Conservation (phyloP, 2,888 invertebrate species). For the Zygaena filipendulae region DNA sequence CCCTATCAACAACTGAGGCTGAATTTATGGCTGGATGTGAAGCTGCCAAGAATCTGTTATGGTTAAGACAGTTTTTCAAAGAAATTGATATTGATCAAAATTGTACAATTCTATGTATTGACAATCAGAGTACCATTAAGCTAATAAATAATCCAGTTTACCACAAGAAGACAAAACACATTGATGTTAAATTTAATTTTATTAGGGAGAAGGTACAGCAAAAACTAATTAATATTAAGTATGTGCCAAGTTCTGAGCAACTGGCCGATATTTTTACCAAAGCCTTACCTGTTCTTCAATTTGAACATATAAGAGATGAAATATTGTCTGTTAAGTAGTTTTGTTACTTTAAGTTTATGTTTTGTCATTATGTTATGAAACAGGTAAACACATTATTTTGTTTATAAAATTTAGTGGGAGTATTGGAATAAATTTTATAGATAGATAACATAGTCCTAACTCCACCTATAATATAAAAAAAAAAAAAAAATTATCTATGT, state of each 20-base stretch:
- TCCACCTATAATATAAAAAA: too few relatives aligned
- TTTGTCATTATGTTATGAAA: too few relatives aligned
- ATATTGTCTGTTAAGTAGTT: too few relatives aligned
- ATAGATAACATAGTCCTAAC: too few relatives aligned
- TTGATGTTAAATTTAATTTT: constrained; percentile 12
- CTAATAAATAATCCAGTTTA: constrained; percentile 11
- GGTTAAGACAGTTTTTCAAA: constrained; percentile 9
- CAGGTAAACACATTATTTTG: constrained; percentile 10
- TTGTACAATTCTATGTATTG: constrained; percentile 4
- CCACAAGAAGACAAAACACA: constrained; percentile 11
- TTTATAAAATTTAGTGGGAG: too few relatives aligned
- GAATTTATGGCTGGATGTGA: constrained; percentile 14
- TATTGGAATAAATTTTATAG: too few relatives aligned
- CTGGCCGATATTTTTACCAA: constrained; percentile 11
- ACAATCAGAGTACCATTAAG: constrained; percentile 8
- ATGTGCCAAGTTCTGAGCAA: constrained; percentile 7
- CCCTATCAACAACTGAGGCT: constrained; percentile 13
- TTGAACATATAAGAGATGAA: too few relatives aligned
- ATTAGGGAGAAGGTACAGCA: constrained; percentile 10
- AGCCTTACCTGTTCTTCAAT: constrained; percentile 3
- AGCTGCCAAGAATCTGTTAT: constrained; percentile 11
- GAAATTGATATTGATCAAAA: constrained; percentile 2
- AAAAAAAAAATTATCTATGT: too few relatives aligned
- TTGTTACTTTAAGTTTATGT: too few relatives aligned
- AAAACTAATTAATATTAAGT: constrained; percentile 7